Evolutionary conservation across 2,888 invertebrate genomes (phyloP), one percentile per base, ranked within the genome.

Genomic region (Leptodirus hochenwartii): DNA sequence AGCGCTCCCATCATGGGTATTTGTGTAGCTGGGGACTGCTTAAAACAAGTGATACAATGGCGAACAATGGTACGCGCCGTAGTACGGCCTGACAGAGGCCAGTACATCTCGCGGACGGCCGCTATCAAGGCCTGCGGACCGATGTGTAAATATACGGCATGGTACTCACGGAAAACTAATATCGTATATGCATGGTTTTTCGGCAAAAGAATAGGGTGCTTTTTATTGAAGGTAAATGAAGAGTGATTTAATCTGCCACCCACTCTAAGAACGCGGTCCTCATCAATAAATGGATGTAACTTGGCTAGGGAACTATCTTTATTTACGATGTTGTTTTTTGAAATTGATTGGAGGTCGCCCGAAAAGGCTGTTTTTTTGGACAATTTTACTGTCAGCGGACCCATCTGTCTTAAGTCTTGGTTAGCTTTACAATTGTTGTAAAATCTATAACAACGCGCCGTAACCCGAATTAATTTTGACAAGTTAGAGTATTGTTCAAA

Each of bases 231-330:
- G 5, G 12, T 4, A 2, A 26, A 16, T 5, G 2, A 4, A 2
- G 26, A 26, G 15, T 26, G 11, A 5, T 17, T 26, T 26, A 4
- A 26, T 26, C 26, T 26, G 4, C 26, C 26, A 5, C 16, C 26
- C 5, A 26, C 26, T 2, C 26, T 12, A 13, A 26, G 2, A 2
- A 26, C 10, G 3, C 5, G 10, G 14, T 13, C 10, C 4, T 26
- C 26, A 10, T 26, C 26, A 10, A 26, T 4, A 14, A 26, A 26
- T 6, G 26, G 26, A 4, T 4, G 10, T 4, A 26, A 15, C n/a
- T 11, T 13, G 2, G 10, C 13, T 13, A 26, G 11, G 14, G 11
- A 10, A 10, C 12, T 13, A 13, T 14, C 14, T 26, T 2, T 13
- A 26, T 26, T 16, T 5, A 26, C 12, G 5, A 2, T 13, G 5